Evolutionary conservation across 2,113 vertebrate species (phyloP), one percentile per base, ranked within the genome.

Genomic region (Sitta europaea): DNA sequence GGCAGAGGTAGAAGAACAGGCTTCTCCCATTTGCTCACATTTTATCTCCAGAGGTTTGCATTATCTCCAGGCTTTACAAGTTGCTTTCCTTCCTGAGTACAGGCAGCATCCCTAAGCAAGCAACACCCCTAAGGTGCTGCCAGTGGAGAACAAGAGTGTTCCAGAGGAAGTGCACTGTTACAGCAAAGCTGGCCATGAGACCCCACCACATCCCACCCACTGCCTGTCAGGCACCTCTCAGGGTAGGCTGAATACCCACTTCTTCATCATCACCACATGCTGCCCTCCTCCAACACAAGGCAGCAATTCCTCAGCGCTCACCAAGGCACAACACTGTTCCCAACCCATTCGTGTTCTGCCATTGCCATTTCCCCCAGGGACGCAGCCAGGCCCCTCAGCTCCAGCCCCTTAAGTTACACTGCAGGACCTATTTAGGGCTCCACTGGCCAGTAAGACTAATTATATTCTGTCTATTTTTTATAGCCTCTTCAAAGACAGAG

Each of bases 261-360:
- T n/a, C n/a, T 35, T 19, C 28, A 15, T 36, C n/a, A 21, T 2
- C 1, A 0, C 54, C 33, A 9, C 0, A 0, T 14, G 71, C 75
- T 65, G 36, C 48, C 36, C 21, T 75, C 43, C 38, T 47, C 17
- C 1, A 80, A 38, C 2, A 2, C 2, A 4, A 35, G 48, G 67
- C 72, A 75, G 71, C 50, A 40, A 36, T 5, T 68, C 38, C 58
- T 29, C 11, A 12, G 43, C 0, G 0, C 55, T 42, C 3, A 2
- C 36, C 4, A 2, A 63, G 17, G 12, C 51, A 29, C 67, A 63
- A 19, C 25, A 13, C 35, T n/a, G 15, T 14, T 80, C 23, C 53
- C 6, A 42, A 19, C 0, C 0, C 36, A 14, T 40, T 47, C 5
- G 0, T 10, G 42, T 55, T 3, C 38, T 58, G 33, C 42, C 53